Evolutionary conservation across 2,113 vertebrate species (phyloP).

Genomic region (Typhlomys cinereus): DNA sequence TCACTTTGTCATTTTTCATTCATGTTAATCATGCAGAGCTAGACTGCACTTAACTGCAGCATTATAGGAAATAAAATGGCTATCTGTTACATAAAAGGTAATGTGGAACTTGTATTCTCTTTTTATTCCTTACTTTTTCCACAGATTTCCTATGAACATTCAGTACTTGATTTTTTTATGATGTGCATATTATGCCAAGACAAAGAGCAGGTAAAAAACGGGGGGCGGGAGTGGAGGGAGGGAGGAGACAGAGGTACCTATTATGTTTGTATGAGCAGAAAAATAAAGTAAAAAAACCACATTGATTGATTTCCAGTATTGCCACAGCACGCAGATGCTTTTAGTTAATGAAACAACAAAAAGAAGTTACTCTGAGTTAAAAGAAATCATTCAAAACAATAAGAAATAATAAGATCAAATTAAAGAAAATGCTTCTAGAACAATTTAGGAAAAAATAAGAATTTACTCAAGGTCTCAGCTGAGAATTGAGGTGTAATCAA

Average conservation of each 20-base stretch:
- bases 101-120: too few relatives aligned
- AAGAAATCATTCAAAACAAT: too few relatives aligned
- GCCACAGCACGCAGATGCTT: not conserved
- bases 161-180: conserved; percentile 28
- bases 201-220: not conserved
- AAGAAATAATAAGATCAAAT: too few relatives aligned
- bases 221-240: too few relatives aligned
- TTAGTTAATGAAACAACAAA: conserved; percentile 5
- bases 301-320: too few relatives aligned
- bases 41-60: too few relatives aligned
- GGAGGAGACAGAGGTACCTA: too few relatives aligned
- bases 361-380: too few relatives aligned
- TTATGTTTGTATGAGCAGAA: too few relatives aligned
- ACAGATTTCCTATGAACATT: not conserved
- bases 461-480: not conserved
- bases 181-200: not conserved
- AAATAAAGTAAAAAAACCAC: too few relatives aligned
- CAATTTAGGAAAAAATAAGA: too few relatives aligned
- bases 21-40: not conserved
- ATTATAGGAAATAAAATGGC: not conserved
- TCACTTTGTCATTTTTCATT: not conserved
- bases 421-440: not conserved
- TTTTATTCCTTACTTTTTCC: too few relatives aligned
- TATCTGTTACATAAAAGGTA: not conserved
- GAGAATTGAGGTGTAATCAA: not conserved